Percentiles rank a stretch among this genome's conserved stretches.
Conservation (phyloP, 2,113 vertebrate species). For the Probosciger aterrimus region DNA sequence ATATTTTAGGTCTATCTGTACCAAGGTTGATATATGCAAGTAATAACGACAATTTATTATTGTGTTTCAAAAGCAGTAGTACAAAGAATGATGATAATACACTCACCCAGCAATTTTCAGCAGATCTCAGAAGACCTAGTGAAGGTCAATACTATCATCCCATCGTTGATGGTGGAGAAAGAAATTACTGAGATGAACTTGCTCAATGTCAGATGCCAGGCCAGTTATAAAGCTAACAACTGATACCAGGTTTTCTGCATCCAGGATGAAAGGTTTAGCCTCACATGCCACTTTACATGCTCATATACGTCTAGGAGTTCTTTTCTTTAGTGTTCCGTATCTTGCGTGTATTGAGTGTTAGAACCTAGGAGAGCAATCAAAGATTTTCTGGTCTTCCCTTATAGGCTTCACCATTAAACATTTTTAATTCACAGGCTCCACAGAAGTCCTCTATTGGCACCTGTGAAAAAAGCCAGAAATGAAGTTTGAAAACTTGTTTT, state of each 20-base stretch:
- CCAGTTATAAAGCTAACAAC: background rate
- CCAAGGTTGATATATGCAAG: background rate
- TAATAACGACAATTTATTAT: background rate
- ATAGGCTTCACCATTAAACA: background rate
- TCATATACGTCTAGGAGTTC: background rate
- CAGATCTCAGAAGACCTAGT: background rate
- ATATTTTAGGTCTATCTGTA: background rate
- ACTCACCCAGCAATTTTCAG: background rate
- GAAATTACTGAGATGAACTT: background rate
- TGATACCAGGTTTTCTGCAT: background rate
- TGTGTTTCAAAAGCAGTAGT: background rate
- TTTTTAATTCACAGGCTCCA: background rate
- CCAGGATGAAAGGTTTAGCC: background rate
- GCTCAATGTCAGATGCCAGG: background rate
- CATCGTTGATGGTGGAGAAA: background rate
- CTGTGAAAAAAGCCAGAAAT: background rate
- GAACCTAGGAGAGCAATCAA: background rate
- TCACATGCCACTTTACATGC: rapidly evolving
- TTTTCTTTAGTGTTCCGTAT: background rate
- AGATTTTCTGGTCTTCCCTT: background rate
- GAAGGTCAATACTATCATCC: background rate
- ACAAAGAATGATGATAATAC: background rate
- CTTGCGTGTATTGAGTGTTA: background rate
- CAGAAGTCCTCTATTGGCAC: background rate
- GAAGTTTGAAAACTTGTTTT: background rate